Conservation (phyloP, 2,113 vertebrate species). For the Crypturellus undulatus region DNA sequence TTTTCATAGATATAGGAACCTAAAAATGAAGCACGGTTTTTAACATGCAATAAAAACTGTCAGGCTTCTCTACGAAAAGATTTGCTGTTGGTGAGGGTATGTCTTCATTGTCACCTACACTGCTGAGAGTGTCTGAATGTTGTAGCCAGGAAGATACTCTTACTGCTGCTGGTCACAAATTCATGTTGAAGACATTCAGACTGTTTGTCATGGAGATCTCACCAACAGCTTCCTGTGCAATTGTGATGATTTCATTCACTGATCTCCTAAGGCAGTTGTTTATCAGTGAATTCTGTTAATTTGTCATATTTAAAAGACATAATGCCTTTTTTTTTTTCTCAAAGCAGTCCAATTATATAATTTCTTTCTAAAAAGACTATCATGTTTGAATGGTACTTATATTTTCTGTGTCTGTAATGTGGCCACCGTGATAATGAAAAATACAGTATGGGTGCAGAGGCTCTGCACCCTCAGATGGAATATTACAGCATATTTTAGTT, state of each 20-base stretch:
- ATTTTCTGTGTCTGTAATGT: neutral
- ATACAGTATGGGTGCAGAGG: neutral
- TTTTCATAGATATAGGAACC: neutral
- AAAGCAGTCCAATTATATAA: neutral
- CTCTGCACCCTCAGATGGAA: neutral
- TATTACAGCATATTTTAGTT: neutral
- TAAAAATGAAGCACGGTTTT: neutral
- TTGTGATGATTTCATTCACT: neutral
- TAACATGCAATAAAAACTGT: neutral
- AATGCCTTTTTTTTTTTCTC: neutral
- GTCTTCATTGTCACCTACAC: neutral
- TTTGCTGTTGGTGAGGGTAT: neutral
- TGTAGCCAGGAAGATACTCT: neutral
- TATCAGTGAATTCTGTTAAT: neutral
- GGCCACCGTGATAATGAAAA: neutral
- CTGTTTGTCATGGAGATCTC: neutral
- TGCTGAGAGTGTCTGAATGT: neutral
- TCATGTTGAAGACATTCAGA: neutral
- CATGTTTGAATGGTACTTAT: neutral
- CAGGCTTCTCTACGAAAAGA: neutral
- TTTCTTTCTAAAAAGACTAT: neutral
- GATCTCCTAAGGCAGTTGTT: neutral
- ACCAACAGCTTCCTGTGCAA: neutral
- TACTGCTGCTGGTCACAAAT: neutral
- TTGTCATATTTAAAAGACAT: neutral